phyloP scores from a whole-genome alignment of 2,797 vertebrate genomes.

The Halcyon chelicuti region DNA sequence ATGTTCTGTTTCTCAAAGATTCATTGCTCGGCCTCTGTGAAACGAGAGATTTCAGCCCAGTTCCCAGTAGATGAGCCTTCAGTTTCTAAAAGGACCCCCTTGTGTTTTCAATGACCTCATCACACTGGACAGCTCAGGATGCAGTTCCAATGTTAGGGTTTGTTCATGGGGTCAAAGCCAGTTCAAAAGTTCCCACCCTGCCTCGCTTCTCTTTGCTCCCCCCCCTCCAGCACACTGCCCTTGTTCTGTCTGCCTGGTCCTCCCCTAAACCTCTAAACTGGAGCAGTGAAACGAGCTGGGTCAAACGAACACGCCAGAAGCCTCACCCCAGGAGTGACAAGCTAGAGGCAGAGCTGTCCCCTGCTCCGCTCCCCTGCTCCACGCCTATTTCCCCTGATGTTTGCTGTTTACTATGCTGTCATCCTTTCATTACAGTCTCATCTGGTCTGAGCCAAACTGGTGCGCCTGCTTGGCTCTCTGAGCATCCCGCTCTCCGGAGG shows the following conservation, averaged over 20 bases:
- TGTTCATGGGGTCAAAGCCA: background rate
- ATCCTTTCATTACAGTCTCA: background rate
- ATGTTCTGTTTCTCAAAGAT: background rate
- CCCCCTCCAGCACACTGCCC: background rate
- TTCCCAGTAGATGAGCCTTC: background rate
- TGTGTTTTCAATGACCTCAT: conserved; percentile 14
- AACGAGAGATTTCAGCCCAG: background rate
- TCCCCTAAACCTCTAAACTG: background rate
- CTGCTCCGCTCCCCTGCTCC: background rate
- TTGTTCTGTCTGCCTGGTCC: background rate
- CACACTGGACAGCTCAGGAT: background rate
- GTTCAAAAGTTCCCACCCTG: background rate
- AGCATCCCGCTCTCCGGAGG: background rate
- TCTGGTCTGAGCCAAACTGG: background rate
- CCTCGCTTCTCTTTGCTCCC: background rate
- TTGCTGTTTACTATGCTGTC: background rate
- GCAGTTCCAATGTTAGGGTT: background rate
- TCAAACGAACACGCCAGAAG: background rate
- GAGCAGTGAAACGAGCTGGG: background rate
- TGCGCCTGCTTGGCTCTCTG: accelerated
- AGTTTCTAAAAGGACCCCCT: conserved; percentile 6
- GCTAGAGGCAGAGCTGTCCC: background rate
- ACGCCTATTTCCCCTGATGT: accelerated
- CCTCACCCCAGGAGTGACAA: background rate
- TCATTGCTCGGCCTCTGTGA: background rate